These are phyloP conservation scores for Chirona hameri DNA, from an alignment of 2,888 invertebrate species.

Conservation along the genomic window DNA sequence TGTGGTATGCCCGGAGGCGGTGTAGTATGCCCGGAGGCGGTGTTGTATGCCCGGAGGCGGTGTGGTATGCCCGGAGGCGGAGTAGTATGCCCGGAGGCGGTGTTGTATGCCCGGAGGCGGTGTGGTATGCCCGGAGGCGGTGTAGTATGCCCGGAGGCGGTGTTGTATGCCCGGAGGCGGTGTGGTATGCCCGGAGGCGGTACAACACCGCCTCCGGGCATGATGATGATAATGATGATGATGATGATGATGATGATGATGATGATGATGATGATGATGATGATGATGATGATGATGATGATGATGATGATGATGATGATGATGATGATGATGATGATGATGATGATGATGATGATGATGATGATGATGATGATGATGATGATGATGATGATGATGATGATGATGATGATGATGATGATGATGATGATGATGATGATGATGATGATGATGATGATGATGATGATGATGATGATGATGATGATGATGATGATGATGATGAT, in stretches of 20 bases:
- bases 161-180: no score
- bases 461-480: constrained; percentile 22
- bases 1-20: no score
- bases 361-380: constrained; percentile 22
- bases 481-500: constrained; percentile 22
- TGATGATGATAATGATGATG: background rate
- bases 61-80: no score
- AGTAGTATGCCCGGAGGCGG: no score
- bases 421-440: constrained; percentile 22
- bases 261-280: constrained; percentile 22
- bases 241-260: constrained; percentile 22
- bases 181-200: no score
- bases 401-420: constrained; percentile 22
- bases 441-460: constrained; percentile 22
- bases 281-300: constrained; percentile 22
- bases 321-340: constrained; percentile 22
- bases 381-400: constrained; percentile 22
- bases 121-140: no score
- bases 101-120: no score
- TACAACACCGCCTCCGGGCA: no score
- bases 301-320: constrained; percentile 22
- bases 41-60: no score
- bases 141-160: no score
- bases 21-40: no score
- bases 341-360: constrained; percentile 22